phyloP scores from a whole-genome alignment of 2,797 vertebrate species.

The Mormyrops attenuatus region DNA sequence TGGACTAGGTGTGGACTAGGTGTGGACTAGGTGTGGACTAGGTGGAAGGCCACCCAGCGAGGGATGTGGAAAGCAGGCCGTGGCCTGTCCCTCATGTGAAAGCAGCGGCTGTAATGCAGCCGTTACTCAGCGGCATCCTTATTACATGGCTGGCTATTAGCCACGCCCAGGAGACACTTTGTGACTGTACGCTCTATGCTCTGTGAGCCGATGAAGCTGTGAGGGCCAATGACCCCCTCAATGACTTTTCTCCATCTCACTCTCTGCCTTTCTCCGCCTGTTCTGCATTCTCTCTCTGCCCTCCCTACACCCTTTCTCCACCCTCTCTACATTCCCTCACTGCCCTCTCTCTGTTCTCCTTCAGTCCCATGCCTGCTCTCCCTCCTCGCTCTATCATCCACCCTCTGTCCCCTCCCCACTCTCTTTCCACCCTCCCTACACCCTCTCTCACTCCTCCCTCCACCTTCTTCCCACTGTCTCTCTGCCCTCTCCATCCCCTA shows the following conservation, averaged over 20 bases:
- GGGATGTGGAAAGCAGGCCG: background rate
- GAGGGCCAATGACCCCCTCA: background rate
- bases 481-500: background rate
- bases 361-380: background rate
- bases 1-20: no score
- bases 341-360: background rate
- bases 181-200: background rate
- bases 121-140: background rate
- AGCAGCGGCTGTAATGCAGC: background rate
- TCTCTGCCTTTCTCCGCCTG: background rate
- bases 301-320: background rate
- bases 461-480: background rate
- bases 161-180: background rate
- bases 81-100: background rate
- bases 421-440: no score
- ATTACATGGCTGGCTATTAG: background rate
- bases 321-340: background rate
- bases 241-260: background rate
- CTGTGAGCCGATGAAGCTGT: background rate
- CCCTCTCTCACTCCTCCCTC: no score
- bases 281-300: background rate
- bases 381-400: background rate
- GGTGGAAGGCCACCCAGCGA: background rate
- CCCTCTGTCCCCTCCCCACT: background rate
- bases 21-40: no score